Base-by-base conservation (phyloP, 2,797 vertebrate species). In the Tenualosa thibaudeaui region DNA sequence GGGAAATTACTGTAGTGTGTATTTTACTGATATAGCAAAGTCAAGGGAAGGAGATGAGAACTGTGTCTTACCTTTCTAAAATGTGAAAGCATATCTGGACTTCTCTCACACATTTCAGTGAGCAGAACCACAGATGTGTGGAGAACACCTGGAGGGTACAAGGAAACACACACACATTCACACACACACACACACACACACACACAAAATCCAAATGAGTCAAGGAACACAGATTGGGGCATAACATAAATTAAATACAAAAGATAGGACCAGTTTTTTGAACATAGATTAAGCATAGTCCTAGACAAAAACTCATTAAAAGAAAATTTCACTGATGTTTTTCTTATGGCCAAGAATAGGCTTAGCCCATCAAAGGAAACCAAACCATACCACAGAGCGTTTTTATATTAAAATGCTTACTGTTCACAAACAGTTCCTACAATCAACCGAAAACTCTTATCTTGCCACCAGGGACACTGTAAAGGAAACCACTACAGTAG, bases 91-190 rank as follows among this genome's bases (percentile, higher is more conserved):
- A 99, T 99, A 93, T 99, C 98, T 81, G 98, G 98, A 94, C 98
- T 99, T 94, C 98, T 96, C 94, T 99, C 98, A 93, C 98, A 99
- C 98, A 99, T 99, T 94, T 99, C 98, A 88, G 98, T 99, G 91
- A 99, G 97, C 78, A 99, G 97, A 88, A 99, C 98, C 88, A 99
- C 98, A 53, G 98, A 99, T 83, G 98, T 99, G 90, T 99, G 98
- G 91, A 99, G 97, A 93, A 99, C 98, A 93, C 98, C 98, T 99
- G 91, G 46, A 89, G 87, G 81, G n/a, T 2, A 85, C 13, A 82
- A 54, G 31, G 22, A 4, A 19, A 68, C 82, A 83, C 26, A 46
- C 40, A 65, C 4, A 54, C 81, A 50, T 31, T 10, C 26, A 46
- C 40, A 68, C 82, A 83, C 26, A 46, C 40, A 68, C 82, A 83